Base-by-base conservation (phyloP, 2,888 invertebrate genomes). In the Sphaerophoria rueppellii region DNA sequence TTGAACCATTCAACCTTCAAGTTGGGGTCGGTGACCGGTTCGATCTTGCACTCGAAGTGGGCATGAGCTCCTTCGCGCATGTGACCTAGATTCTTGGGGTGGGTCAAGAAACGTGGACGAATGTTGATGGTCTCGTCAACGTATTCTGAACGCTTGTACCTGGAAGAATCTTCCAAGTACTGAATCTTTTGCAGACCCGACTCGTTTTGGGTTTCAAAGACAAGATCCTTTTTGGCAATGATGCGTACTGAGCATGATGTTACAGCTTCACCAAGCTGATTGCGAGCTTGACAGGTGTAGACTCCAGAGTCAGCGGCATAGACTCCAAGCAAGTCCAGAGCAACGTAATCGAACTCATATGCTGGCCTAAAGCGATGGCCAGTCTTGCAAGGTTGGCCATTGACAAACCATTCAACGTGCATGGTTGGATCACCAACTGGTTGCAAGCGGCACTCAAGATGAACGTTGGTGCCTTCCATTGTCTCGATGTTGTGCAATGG, bases 231-330 rank as follows among this genome's bases (percentile, higher is more conserved):
- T 90, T 97, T 97, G 16, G 97, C 97, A 88, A 97, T 96, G 3
- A 98, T 96, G 88, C 96, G 95, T 12, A 98, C 95, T 0, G 97
- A 96, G 89, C 98, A 97, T 0, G 97, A 96, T 4, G 98, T 98
- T 6, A 97, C 96, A 24, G 98, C 98, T 93, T 98, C 97, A 3
- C 99, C 99, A 37, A 98, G 93, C 89, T 96, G 96, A 91, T 99
- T 99, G 75, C 97, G 95, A 0, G 99, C 99, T 91, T 96, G 96
- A 89, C 98, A 98, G 11, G 98, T 98, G 91, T 99, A 99, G 0
- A 98, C 96, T 16, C 99, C 99, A 6, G 97, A 97, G 92, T 99
- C 99, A 88, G 96, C 96, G n/a, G 99, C 97, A 91, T 98, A 99
- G 34, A 98, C 98, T 89, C 98, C 98, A 32, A 99, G 93, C 67